These are phyloP conservation scores for Ellobium chinense DNA, from an alignment of 2,888 invertebrate genomes.

Conservation along the genomic window DNA sequence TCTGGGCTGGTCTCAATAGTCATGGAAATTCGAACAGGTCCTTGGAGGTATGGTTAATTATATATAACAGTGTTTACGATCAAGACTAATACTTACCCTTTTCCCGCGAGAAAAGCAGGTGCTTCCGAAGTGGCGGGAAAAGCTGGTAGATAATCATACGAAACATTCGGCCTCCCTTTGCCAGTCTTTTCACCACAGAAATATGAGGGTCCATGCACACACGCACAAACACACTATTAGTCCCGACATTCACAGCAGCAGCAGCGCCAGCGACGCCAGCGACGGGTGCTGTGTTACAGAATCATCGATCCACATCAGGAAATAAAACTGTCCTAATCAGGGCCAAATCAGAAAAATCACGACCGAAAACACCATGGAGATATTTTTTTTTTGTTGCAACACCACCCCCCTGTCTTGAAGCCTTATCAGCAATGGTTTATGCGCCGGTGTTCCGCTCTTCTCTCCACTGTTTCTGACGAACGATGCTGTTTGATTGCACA, in stretches of 20 bases:
- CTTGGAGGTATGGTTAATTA: too few relatives aligned
- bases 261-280: too few relatives aligned
- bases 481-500: too few relatives aligned
- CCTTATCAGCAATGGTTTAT: too few relatives aligned
- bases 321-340: not conserved
- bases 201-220: slow-evolving; percentile 30
- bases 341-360: not conserved
- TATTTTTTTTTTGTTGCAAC: not conserved
- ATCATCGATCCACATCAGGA: not conserved
- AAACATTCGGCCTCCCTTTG: slow-evolving; percentile 69
- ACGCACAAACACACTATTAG: not conserved
- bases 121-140: slow-evolving; percentile 71
- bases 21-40: too few relatives aligned
- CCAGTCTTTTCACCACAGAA: slow-evolving; percentile 50
- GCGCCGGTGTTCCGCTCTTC: not conserved
- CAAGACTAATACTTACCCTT: slow-evolving; percentile 72
- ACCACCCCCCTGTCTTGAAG: not conserved
- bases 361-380: not conserved
- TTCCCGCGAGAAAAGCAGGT: slow-evolving; percentile 67
- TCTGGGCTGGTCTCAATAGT: too few relatives aligned
- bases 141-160: slow-evolving; percentile 73
- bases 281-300: too few relatives aligned
- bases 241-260: not conserved
- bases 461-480: not conserved
- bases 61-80: too few relatives aligned